Evolutionary conservation across 2,113 vertebrate genomes (phyloP).

Genomic region (Tachysurus fulvidraco): DNA sequence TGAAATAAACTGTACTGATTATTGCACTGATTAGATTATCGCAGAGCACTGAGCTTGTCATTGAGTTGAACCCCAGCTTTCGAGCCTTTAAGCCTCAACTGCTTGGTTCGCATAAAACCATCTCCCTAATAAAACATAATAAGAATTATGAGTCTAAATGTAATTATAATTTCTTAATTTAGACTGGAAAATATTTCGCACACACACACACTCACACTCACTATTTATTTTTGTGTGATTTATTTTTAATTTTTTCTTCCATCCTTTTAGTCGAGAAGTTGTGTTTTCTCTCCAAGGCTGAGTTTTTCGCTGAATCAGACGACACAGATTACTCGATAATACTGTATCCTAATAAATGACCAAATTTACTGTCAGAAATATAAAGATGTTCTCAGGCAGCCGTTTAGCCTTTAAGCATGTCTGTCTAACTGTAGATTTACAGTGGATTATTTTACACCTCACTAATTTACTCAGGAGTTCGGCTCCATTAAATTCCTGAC

Average conservation of each 20-base stretch:
- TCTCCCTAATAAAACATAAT: neutral
- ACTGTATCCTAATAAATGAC: neutral
- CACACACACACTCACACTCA: too few relatives aligned
- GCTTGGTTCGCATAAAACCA: neutral
- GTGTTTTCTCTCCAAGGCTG: neutral
- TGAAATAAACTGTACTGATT: too few relatives aligned
- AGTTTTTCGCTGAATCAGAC: neutral
- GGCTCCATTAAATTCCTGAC: neutral
- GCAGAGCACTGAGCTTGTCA: too few relatives aligned
- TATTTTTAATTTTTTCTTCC: too few relatives aligned
- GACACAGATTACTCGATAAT: slow-evolving; percentile 2
- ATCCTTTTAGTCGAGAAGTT: neutral
- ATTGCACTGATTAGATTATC: too few relatives aligned
- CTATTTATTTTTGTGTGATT: too few relatives aligned
- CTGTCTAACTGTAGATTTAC: neutral
- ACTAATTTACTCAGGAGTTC: neutral
- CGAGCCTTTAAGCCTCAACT: neutral
- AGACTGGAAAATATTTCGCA: neutral
- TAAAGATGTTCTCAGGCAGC: neutral
- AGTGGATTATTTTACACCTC: neutral
- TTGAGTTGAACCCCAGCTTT: neutral
- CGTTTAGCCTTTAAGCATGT: neutral
- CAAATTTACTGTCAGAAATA: neutral
- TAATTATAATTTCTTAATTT: neutral
- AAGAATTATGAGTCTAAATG: neutral